Conservation (phyloP, 64 coral and sea anemone species). For the Orbicella faveolata region DNA sequence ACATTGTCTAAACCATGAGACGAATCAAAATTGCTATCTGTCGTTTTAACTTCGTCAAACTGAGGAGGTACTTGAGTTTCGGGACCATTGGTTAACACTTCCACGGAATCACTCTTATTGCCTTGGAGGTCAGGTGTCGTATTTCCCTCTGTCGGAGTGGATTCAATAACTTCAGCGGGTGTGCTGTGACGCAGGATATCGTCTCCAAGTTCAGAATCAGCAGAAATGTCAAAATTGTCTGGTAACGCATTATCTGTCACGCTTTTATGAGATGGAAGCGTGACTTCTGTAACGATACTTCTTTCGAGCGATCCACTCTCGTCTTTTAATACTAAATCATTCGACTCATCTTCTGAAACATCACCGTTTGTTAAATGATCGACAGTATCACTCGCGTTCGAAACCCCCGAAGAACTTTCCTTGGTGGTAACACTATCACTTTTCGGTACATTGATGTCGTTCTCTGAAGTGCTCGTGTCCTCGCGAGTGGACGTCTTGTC, state of each 20-base stretch:
- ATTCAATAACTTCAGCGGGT: neutral
- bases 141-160: neutral
- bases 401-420: neutral
- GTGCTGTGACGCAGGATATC: slow-evolving; percentile 16
- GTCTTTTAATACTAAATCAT: neutral
- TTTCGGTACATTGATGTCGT: neutral
- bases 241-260: neutral
- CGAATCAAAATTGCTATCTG: neutral
- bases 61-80: neutral
- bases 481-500: slow-evolving; percentile 1
- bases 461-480: neutral
- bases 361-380: neutral
- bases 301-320: neutral
- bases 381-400: neutral
- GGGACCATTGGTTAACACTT: neutral
- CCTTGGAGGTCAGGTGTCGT: neutral
- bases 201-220: neutral
- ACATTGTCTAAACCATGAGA: neutral
- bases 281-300: neutral
- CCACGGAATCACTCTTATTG: neutral
- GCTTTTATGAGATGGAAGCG: neutral
- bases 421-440: neutral
- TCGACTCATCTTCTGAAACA: neutral
- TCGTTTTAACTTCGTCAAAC: neutral
- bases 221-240: slow-evolving; percentile 27